A percentile compares a stretch with the other conserved stretches of the same genome.
phyloP scores from a whole-genome alignment of 1,140 invertebrate species.

The Drosophila miranda region DNA sequence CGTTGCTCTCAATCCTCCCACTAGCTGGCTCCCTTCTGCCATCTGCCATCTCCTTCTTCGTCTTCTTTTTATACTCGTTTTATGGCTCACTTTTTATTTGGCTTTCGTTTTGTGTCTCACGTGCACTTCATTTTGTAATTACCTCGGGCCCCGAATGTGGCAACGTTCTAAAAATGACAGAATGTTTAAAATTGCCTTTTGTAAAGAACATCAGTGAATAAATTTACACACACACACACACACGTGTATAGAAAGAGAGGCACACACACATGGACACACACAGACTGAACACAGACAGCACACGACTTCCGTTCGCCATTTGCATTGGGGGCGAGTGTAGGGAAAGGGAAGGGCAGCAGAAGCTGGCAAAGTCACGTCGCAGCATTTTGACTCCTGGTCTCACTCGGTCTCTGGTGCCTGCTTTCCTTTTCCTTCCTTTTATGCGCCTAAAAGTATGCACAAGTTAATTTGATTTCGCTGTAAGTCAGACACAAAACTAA shows the following conservation, averaged over 20 bases:
- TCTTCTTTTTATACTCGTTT: constrained; percentile 2
- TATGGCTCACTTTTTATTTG: constrained; percentile 37
- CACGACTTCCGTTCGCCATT: constrained; percentile 51
- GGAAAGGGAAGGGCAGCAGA: neutral
- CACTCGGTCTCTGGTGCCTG: no score
- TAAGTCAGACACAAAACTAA: constrained; percentile 61
- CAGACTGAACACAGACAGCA: constrained; percentile 1
- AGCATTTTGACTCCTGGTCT: constrained; percentile 46
- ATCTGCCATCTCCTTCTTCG: no score
- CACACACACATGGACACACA: constrained; percentile 16
- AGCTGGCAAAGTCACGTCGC: constrained; percentile 47
- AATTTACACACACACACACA: constrained; percentile 40
- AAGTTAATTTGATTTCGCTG: constrained; percentile 76
- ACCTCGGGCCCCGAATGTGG: constrained; percentile 34
- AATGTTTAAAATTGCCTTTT: constrained; percentile 62
- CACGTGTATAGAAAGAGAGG: constrained; percentile 5
- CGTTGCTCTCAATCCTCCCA: neutral
- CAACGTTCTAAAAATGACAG: constrained; percentile 69
- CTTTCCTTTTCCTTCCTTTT: constrained; percentile 9
- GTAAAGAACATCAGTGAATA: constrained; percentile 50
- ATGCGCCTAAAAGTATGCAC: constrained; percentile 58
- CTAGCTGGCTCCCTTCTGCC: neutral
- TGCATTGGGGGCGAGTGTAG: constrained; percentile 12
- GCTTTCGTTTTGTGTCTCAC: constrained; percentile 15
- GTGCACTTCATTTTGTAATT: constrained; percentile 73